phyloP scores from a whole-genome alignment of 2,113 vertebrate genomes.

The Nanorana parkeri region DNA sequence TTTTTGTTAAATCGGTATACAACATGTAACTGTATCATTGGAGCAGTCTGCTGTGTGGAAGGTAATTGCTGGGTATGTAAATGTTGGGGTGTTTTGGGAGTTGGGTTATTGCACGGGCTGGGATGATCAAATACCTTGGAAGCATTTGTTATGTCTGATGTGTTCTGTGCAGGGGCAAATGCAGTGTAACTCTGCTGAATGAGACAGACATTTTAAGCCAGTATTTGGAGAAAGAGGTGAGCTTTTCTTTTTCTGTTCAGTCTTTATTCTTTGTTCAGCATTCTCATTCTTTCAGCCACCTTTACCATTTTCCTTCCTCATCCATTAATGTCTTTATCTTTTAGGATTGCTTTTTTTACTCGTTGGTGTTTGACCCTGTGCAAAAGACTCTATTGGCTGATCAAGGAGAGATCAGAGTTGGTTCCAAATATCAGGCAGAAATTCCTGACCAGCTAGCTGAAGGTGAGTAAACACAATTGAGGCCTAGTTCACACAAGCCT shows the following conservation, averaged over 20 bases:
- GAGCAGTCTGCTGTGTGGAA: too few relatives aligned
- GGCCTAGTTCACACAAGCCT: too few relatives aligned
- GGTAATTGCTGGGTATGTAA: too few relatives aligned
- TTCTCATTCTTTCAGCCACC: background rate
- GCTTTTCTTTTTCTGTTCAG: background rate
- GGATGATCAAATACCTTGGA: too few relatives aligned
- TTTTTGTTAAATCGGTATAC: background rate
- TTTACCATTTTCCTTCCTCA: too few relatives aligned
- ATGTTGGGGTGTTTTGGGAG: too few relatives aligned
- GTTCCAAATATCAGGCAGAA: conserved; percentile 92
- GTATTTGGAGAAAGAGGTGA: conserved; percentile 87
- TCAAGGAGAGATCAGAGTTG: conserved; percentile 92
- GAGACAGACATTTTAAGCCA: conserved; percentile 88
- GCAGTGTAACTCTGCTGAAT: conserved; percentile 91
- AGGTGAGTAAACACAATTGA: conserved; percentile 70
- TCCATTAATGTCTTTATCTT: background rate
- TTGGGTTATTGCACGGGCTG: too few relatives aligned
- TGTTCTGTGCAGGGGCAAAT: conserved; percentile 81
- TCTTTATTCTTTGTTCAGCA: background rate
- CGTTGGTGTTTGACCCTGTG: conserved; percentile 91
- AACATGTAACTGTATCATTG: too few relatives aligned
- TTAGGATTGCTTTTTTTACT: conserved; percentile 95
- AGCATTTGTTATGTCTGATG: background rate
- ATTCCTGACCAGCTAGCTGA: conserved; percentile 89
- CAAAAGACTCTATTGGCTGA: conserved; percentile 92